These are phyloP conservation scores for Cephus rjabovi DNA, from an alignment of 2,888 invertebrate species.

Conservation along the genomic window DNA sequence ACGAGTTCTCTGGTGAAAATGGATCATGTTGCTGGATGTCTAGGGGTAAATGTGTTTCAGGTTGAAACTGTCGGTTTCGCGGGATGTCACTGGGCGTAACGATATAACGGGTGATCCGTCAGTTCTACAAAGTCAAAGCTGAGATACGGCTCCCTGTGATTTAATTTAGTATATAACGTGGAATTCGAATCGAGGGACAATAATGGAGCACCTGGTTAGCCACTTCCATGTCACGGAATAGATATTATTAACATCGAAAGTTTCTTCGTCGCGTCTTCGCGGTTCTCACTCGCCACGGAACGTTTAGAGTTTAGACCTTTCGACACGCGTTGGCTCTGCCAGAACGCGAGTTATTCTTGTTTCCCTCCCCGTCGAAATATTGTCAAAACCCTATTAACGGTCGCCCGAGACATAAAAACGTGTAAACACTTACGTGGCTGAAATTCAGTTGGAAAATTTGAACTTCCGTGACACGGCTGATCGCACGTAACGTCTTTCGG, in stretches of 20 bases:
- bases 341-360: constrained; percentile 6
- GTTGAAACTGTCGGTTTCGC: not conserved
- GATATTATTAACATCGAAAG: constrained; percentile 6
- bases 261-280: not conserved
- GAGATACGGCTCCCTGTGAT: not conserved
- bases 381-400: not conserved
- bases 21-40: not conserved
- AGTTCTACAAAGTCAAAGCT: not conserved
- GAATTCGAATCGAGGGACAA: not conserved
- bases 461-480: not conserved
- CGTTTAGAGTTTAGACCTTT: constrained; percentile 3
- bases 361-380: not conserved
- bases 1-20: not conserved
- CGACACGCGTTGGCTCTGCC: not conserved
- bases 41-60: not conserved
- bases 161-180: not conserved
- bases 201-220: not conserved
- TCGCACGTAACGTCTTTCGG: not conserved
- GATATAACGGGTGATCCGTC: not conserved
- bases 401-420: not conserved
- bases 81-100: not conserved
- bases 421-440: not conserved
- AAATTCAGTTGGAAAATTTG: not conserved
- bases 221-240: not conserved
- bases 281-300: not conserved